phyloP scores from a whole-genome alignment of 2,888 invertebrate genomes.

The Protonemura montana region DNA sequence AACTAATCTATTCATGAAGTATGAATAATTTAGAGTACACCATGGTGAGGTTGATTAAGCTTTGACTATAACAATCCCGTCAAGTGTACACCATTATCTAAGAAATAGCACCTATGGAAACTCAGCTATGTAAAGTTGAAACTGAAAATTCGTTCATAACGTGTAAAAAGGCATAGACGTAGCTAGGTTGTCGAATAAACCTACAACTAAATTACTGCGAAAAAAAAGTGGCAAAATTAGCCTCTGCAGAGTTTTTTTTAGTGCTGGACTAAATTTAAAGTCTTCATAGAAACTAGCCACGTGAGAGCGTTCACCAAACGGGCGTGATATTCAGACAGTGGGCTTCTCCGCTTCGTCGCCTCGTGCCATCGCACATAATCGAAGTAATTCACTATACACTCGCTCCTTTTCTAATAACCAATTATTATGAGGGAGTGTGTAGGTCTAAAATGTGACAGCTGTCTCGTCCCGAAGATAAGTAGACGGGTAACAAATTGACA shows the following conservation, averaged over 20 bases:
- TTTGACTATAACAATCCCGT: not conserved
- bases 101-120: constrained; percentile 18
- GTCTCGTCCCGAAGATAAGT: too few relatives aligned
- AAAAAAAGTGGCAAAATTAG: not conserved
- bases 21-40: not conserved
- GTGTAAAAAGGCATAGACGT: not conserved
- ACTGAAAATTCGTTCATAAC: not conserved
- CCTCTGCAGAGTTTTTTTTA: not conserved
- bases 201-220: not conserved
- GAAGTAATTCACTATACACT: too few relatives aligned
- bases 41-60: not conserved
- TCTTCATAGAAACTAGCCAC: not conserved
- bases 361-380: not conserved
- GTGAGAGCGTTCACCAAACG: not conserved
- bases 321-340: not conserved
- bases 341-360: not conserved
- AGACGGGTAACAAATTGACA: too few relatives aligned
- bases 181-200: not conserved
- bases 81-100: not conserved
- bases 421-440: too few relatives aligned
- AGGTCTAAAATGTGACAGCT: too few relatives aligned
- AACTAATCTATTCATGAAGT: not conserved
- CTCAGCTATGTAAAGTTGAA: constrained; percentile 30
- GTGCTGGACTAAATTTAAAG: not conserved
- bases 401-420: too few relatives aligned